Evolutionary conservation across 2,113 vertebrate genomes (phyloP), one percentile per base, ranked within the genome.

Genomic region (Gobiocypris rarus): DNA sequence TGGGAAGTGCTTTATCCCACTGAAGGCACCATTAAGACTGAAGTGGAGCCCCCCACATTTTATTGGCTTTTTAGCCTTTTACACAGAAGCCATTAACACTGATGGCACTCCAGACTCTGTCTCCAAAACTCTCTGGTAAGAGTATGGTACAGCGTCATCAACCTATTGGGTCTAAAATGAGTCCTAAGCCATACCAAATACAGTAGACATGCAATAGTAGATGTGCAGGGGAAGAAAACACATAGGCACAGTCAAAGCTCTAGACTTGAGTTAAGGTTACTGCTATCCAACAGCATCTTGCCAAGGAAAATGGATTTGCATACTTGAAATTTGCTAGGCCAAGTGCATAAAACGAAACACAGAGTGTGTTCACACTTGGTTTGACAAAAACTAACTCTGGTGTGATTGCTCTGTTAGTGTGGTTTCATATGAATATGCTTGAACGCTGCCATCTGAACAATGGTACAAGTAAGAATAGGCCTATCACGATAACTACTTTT

Each of bases 11-110:
- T 92, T 85, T 90, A 89, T 93, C 82, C 90, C 93, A 94, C 89
- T 89, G 91, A 91, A 75, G 90, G 82, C 93, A 92, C 93, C 94
- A 95, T 94, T 95, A 94, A 95, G 95, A 94, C 93, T 89, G 91
- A 93, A 92, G 94, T 89, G 89, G 89, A 91, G 90, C 91, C 84
- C 91, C 91, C 90, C 71, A 91, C 89, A 89, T 94, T 95, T 96
- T 96, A 95, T 95, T 94, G 93, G 94, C 91, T 86, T 94, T 95
- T 94, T 81, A 83, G 81, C 81, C 93, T 92, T 95, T 94, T 94
- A 94, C 89, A 86, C 89, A 93, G 94, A 94, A 93, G 92, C 94
- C 94, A 95, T 94, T 96, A 95, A 95, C 94, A 94, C 91, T 95
- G 94, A 94, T 94, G 93, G 85, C 90, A 90, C 92, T 94, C 94